Percentiles rank a stretch among this genome's conserved stretches.
Conservation (phyloP, 2,888 invertebrate species). For the Phengaris arion region DNA sequence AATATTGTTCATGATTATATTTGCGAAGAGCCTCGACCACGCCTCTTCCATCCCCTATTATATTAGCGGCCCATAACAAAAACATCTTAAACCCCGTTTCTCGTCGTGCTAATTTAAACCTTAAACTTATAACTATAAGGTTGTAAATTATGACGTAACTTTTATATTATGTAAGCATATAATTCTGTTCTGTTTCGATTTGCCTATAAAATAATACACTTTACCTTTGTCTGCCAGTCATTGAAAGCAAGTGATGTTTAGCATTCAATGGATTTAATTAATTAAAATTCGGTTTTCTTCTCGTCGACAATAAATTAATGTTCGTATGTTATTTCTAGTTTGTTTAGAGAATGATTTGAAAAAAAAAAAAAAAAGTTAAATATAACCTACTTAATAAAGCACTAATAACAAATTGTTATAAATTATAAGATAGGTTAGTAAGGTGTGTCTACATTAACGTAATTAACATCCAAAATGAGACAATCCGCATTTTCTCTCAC, state of each 20-base stretch:
- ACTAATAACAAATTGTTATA: too few species aligned
- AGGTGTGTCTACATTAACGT: too few species aligned
- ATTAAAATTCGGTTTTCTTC: slow-evolving; percentile 55
- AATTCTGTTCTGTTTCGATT: slow-evolving; percentile 60
- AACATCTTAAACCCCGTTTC: slow-evolving; percentile 48
- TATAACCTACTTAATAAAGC: too few species aligned
- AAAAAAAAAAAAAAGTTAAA: too few species aligned
- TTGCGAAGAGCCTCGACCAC: slow-evolving; percentile 74
- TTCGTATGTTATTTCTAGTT: background rate
- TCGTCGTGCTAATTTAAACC: slow-evolving; percentile 42
- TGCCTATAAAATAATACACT: slow-evolving; percentile 79
- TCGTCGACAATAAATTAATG: slow-evolving; percentile 3
- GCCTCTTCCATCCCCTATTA: slow-evolving; percentile 76
- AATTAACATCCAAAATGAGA: too few species aligned
- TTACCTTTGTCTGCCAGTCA: slow-evolving; percentile 74
- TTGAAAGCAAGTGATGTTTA: slow-evolving; percentile 74
- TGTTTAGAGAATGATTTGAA: background rate
- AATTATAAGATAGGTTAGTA: too few species aligned
- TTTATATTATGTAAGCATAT: slow-evolving; percentile 54
- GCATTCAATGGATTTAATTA: slow-evolving; percentile 73
- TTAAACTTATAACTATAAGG: slow-evolving; percentile 35
- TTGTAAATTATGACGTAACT: slow-evolving; percentile 32
- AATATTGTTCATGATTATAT: slow-evolving; percentile 71
- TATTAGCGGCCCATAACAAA: slow-evolving; percentile 48
- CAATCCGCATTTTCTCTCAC: too few species aligned